phyloP scores from a whole-genome alignment of 2,113 vertebrate genomes.

The Martes martes region DNA sequence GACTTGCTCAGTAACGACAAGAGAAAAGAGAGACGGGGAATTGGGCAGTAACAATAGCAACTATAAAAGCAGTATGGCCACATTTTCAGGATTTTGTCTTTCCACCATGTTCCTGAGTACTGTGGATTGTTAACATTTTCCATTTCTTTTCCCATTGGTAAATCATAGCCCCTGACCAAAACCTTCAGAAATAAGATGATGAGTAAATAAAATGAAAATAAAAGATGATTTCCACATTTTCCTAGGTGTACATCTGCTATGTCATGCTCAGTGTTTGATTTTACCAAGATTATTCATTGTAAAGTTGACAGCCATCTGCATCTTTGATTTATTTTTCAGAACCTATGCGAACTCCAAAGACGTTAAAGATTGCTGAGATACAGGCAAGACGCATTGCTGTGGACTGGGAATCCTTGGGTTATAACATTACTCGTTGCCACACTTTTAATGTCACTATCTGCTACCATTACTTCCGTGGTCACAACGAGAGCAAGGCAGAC shows the following conservation, averaged over 20 bases:
- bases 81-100: constrained; percentile 64
- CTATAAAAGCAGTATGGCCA: constrained; percentile 63
- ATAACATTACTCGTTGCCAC: constrained; percentile 99
- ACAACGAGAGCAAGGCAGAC: constrained; percentile 92
- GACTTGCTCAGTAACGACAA: constrained; percentile 65
- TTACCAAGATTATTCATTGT: neutral
- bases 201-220: constrained; percentile 13
- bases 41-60: neutral
- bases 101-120: constrained; percentile 51
- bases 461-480: constrained; percentile 93
- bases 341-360: constrained; percentile 98
- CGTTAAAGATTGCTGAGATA: constrained; percentile 96
- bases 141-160: constrained; percentile 62
- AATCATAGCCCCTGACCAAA: constrained; percentile 43
- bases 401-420: constrained; percentile 98
- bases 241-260: neutral
- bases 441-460: constrained; percentile 99
- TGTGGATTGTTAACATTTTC: constrained; percentile 31
- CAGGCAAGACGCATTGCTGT: constrained; percentile 94
- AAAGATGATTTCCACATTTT: neutral
- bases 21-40: constrained; percentile 3
- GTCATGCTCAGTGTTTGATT: neutral
- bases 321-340: constrained; percentile 82
- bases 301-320: constrained; percentile 33
- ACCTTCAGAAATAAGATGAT: neutral